A percentile compares a stretch with the other conserved stretches of the same genome.
Evolutionary conservation across 30 jellyfish, hydroid and myxozoan genomes (phyloP).

Genomic region (Catostylus mosaicus): DNA sequence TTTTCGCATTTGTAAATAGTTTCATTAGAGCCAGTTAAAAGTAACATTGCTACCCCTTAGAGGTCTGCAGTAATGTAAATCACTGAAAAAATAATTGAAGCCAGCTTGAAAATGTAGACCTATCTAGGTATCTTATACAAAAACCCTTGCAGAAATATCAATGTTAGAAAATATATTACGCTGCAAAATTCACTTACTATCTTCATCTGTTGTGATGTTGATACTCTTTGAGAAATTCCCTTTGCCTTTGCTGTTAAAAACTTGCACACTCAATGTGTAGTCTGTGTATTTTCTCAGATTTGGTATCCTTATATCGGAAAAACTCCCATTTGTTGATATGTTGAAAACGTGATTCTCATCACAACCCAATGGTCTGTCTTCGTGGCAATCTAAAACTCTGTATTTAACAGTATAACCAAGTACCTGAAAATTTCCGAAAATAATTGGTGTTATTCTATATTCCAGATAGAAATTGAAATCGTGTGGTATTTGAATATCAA

Average conservation of each 20-base stretch:
- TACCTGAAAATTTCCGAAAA: constrained; percentile 1
- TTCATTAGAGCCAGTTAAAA: no score
- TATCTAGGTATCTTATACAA: background rate
- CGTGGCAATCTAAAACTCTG: constrained; percentile 51
- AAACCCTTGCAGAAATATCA: background rate
- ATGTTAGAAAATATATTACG: background rate
- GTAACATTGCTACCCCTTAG: background rate
- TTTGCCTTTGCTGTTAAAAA: constrained; percentile 57
- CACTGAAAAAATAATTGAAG: background rate
- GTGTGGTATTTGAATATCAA: no score
- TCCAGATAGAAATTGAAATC: background rate
- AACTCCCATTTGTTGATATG: constrained; percentile 11
- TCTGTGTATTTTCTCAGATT: constrained; percentile 46
- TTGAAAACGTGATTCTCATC: constrained; percentile 48
- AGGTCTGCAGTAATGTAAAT: background rate
- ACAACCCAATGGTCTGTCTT: constrained; percentile 66
- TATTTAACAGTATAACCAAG: constrained; percentile 46
- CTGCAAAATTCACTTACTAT: constrained; percentile 51
- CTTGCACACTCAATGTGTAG: constrained; percentile 31
- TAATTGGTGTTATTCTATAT: background rate
- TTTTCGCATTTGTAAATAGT: no score
- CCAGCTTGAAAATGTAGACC: background rate
- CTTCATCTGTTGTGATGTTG: constrained; percentile 46
- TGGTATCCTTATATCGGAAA: background rate
- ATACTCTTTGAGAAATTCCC: constrained; percentile 37